Conservation (phyloP, 2,888 invertebrate genomes). For the Cerastoderma edule region DNA sequence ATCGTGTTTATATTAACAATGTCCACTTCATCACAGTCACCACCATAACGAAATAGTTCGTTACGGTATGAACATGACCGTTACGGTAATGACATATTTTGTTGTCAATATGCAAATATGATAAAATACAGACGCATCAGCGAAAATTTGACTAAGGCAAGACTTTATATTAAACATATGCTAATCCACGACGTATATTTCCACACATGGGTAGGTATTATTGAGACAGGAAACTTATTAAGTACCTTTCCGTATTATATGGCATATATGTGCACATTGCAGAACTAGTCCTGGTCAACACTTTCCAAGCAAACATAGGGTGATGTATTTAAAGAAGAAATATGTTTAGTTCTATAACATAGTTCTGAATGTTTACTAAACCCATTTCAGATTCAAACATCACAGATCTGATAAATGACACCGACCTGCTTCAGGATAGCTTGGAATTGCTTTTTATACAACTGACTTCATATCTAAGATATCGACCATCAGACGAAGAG, state of each 20-base stretch:
- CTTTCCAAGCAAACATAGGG: background rate
- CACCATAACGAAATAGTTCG: background rate
- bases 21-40: slow-evolving; percentile 11
- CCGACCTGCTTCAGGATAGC: background rate
- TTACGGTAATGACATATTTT: background rate
- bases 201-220: background rate
- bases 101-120: background rate
- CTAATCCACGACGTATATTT: background rate
- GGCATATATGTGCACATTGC: no score
- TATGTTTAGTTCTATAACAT: background rate
- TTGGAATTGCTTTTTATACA: background rate
- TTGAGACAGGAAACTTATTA: no score
- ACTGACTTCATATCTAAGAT: background rate
- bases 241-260: no score
- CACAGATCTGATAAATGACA: background rate
- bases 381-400: background rate
- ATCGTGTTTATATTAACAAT: background rate
- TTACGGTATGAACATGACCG: background rate
- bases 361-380: background rate
- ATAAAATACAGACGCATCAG: background rate
- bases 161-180: background rate
- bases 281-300: no score
- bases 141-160: background rate
- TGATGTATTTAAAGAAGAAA: background rate
- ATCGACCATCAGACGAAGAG: background rate